Evolutionary conservation across 2,888 invertebrate species (phyloP), one percentile per base, ranked within the genome.

Genomic region (Pseudococcus jackbeardsleyi): DNA sequence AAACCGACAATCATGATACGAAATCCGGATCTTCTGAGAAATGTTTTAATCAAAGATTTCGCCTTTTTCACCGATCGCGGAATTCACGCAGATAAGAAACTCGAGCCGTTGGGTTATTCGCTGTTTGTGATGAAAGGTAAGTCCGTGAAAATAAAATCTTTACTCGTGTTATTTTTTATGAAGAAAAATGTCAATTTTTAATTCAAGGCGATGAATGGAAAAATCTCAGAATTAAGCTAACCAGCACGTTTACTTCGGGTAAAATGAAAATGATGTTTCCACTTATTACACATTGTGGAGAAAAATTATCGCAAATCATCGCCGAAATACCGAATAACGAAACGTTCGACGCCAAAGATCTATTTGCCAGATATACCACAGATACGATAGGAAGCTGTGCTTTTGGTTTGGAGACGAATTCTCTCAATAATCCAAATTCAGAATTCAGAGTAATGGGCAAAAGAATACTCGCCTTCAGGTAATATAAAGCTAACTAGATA

Each of bases 361-460:
- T 92, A 87, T 91, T 91, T 89, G 91, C 92, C 1, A 91, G 92
- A 89, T 93, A 92, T 89, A 92, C 92, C 17, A 92, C 92, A 89
- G 92, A 93, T 90, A 92, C 92, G 1, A 93, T 93, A 79, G 92
- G 92, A 22, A 91, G 91, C 68, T 92, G 92, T 89, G 92, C 92
- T 33, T 93, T 93, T 90, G 93, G 93, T 46, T 91, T 93, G 89
- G 92, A 92, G 89, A 91, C 92, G 89, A 92, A 92, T 89, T 91
- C 92, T 0, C 90, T 92, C 46, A 91, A 90, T 19, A 90, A 92
- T 89, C 91, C 91, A 42, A 90, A 92, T 33, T 92, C 92, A 8
- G 91, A 91, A 39, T 92, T 93, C 89, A 91, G 91, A 72, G 90
- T 90, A 50, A 91, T 91, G 89, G 92, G 89, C 22, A 46, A 84